phyloP scores from a whole-genome alignment of 2,797 vertebrate species.

The Melanotaenia nigrans region DNA sequence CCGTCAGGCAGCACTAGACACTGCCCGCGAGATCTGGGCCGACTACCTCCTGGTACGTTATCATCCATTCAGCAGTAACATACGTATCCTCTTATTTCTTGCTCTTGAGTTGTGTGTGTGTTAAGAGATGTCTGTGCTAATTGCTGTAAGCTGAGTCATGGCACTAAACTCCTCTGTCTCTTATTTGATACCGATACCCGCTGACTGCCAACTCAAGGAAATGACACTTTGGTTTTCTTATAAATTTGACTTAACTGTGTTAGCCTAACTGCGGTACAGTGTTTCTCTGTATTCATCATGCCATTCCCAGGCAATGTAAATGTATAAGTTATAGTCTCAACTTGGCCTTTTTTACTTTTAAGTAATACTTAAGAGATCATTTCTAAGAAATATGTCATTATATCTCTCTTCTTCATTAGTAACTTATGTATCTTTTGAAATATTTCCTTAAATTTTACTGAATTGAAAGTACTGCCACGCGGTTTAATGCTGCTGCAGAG shows the following conservation, averaged over 20 bases:
- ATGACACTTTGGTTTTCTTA: not conserved
- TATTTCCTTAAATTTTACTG: too few relatives aligned
- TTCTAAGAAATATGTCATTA: too few relatives aligned
- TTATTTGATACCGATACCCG: not conserved
- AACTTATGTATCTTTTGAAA: too few relatives aligned
- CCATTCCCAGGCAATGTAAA: not conserved
- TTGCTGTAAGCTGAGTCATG: slow-evolving; percentile 4
- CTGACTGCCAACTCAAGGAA: not conserved
- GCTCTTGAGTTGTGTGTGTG: not conserved
- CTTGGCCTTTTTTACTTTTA: not conserved
- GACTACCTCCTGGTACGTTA: slow-evolving; percentile 89
- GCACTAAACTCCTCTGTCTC: not conserved
- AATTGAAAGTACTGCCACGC: too few relatives aligned
- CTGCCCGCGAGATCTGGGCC: slow-evolving; percentile 88
- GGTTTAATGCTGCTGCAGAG: too few relatives aligned
- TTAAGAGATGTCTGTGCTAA: not conserved
- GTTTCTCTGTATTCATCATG: not conserved
- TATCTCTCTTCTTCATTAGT: too few relatives aligned
- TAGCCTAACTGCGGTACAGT: not conserved
- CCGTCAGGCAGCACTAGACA: slow-evolving; percentile 88
- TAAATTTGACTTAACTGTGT: not conserved
- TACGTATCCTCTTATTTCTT: not conserved
- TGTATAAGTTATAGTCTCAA: not conserved
- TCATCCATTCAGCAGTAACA: slow-evolving; percentile 5
- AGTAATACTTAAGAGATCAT: not conserved